Evolutionary conservation across 1,140 invertebrate species (phyloP), one percentile per base, ranked within the genome.

Genomic region (Drosophila santomea): DNA sequence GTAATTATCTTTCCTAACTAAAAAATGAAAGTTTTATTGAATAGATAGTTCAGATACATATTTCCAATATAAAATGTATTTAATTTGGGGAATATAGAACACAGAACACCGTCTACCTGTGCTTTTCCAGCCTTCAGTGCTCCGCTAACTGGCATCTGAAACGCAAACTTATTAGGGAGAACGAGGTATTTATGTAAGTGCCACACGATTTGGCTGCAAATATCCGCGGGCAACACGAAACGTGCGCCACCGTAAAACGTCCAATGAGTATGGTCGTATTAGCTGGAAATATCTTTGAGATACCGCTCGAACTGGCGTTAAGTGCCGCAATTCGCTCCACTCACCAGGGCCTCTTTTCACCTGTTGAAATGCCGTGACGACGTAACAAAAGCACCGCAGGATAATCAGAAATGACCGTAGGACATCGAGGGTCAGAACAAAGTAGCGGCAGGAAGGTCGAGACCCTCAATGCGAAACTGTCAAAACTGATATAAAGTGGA

Each of bases 161-260:
- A 41, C 50, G 36, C 36, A 57, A 76, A 88, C 84, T 78, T 89
- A 89, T 84, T 89, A 80, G 84, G 78, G 56, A 50, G 58, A 69
- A 78, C 44, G 60, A 80, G 84, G 73, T 86, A 86, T 88, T 88
- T 86, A 86, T 83, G 83, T 72, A 75, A 81, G 74, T 79, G 83
- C 78, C 82, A 88, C 83, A 81, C 74, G 85, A 86, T 88, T 88
- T 79, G 78, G 71, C 80, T 88, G 83, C 79, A 88, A 88, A 86
- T 86, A 86, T 59, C 83, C 52, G 64, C 80, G 73, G 84, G 79
- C 56, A 67, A 84, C 76, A 80, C 80, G 67, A 84, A 88, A 83
- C 84, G 77, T 83, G 84, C 80, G 81, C 83, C 83, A 83, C 75
- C 60, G 83, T 76, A 52, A 57, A 51, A 23, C 38, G 20, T 44